Conservation (phyloP, 2,888 invertebrate species). For the Laothoe populi region DNA sequence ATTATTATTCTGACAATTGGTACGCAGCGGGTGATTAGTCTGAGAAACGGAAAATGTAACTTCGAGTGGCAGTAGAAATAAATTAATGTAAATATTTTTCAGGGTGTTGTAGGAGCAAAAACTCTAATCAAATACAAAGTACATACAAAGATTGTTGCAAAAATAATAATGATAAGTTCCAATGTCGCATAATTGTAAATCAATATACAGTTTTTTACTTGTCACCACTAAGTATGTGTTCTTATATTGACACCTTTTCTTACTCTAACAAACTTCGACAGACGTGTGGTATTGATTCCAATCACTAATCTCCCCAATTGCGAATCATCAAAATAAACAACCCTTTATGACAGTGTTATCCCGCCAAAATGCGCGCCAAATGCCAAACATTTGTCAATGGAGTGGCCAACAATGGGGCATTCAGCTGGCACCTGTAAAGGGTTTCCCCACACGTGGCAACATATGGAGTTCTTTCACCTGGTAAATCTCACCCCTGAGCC, state of each 20-base stretch:
- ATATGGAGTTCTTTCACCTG: slow-evolving; percentile 76
- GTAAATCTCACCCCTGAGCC: slow-evolving; percentile 70
- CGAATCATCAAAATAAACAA: slow-evolving; percentile 58
- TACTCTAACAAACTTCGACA: neutral
- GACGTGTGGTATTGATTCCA: slow-evolving; percentile 13
- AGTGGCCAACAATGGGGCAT: slow-evolving; percentile 70
- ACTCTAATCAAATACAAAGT: too few relatives aligned
- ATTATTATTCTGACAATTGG: neutral
- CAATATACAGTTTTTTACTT: too few relatives aligned
- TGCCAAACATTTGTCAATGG: slow-evolving; percentile 75
- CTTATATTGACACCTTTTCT: neutral
- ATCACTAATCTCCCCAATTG: slow-evolving; percentile 29
- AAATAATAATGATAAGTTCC: too few relatives aligned
- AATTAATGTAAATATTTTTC: neutral
- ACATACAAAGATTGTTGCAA: neutral
- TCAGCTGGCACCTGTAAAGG: slow-evolving; percentile 78
- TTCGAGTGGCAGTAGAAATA: neutral
- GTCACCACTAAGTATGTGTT: too few relatives aligned
- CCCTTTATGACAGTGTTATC: slow-evolving; percentile 56
- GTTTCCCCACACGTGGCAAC: slow-evolving; percentile 79
- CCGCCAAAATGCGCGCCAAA: slow-evolving; percentile 77
- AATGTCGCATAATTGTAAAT: too few relatives aligned
- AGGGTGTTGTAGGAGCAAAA: neutral
- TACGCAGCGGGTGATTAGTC: neutral
- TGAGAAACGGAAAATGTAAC: neutral